Percentiles rank a stretch among this genome's conserved stretches.
Conservation (phyloP, 2,113 vertebrate genomes). For the Prunella himalayana region DNA sequence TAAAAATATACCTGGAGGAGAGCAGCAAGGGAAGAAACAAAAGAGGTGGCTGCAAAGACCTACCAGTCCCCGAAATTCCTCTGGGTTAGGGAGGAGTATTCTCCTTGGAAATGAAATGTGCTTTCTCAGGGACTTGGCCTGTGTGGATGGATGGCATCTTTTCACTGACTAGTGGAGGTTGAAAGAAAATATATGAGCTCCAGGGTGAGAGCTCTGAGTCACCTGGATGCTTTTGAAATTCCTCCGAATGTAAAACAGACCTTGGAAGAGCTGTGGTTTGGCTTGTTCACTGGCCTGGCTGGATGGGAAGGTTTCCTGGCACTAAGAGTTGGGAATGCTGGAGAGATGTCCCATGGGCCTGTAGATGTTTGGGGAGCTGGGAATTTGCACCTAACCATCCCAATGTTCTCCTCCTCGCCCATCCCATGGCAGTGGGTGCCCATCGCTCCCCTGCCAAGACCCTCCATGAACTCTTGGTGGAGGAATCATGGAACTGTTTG, state of each 20-base stretch:
- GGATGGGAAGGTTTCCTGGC: neutral
- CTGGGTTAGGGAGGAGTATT: neutral
- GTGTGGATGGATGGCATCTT: neutral
- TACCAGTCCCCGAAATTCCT: neutral
- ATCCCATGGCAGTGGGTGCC: rapidly evolving
- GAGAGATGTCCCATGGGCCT: neutral
- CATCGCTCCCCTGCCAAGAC: neutral
- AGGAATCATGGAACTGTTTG: neutral
- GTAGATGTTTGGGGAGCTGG: neutral
- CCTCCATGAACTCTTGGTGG: neutral
- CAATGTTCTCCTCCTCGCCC: rapidly evolving
- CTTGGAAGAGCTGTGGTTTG: neutral
- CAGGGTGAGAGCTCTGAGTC: neutral
- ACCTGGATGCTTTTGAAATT: neutral
- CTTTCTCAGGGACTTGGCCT: neutral
- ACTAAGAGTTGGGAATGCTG: neutral
- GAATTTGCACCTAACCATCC: neutral
- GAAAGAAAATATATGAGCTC: neutral
- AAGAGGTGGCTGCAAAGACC: neutral
- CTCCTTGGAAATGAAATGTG: neutral
- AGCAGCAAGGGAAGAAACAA: neutral
- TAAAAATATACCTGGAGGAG: neutral
- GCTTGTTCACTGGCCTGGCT: neutral
- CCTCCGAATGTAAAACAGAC: neutral
- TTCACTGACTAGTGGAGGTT: neutral